Conservation (phyloP, 1,140 invertebrate species). For the Drosophila bifasciata region DNA sequence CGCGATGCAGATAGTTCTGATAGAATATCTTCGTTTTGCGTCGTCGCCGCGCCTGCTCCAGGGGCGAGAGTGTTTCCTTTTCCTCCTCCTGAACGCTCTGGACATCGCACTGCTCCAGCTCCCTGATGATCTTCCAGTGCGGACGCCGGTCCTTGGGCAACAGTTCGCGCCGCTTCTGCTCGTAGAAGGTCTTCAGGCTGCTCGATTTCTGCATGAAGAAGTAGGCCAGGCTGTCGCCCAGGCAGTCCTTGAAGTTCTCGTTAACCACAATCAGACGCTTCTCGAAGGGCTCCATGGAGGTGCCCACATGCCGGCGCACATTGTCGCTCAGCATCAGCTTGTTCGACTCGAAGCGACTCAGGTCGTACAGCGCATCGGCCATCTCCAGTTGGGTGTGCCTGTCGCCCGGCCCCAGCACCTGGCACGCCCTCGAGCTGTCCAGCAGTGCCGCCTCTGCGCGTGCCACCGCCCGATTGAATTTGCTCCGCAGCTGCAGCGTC, state of each 20-base stretch:
- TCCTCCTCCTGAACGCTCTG: constrained; percentile 52
- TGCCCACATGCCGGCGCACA: constrained; percentile 36
- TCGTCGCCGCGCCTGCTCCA: constrained; percentile 56
- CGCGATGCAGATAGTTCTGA: constrained; percentile 66
- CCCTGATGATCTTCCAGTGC: constrained; percentile 56
- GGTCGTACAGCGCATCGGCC: constrained; percentile 63
- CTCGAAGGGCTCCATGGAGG: constrained; percentile 44
- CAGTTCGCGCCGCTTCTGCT: constrained; percentile 8
- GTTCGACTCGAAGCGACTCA: constrained; percentile 71
- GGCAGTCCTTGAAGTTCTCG: constrained; percentile 63
- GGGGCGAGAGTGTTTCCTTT: constrained; percentile 48
- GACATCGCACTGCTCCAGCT: constrained; percentile 64
- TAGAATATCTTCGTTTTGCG: constrained; percentile 67
- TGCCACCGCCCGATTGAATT: constrained; percentile 48
- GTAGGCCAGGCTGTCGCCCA: constrained; percentile 46
- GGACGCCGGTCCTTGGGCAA: constrained; percentile 15
- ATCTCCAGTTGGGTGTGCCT: constrained; percentile 37
- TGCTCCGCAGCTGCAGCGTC: constrained; percentile 44
- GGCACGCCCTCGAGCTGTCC: constrained; percentile 23
- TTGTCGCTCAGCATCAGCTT: constrained; percentile 59
- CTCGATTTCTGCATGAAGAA: constrained; percentile 56
- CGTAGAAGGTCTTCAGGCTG: constrained; percentile 43
- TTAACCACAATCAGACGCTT: constrained; percentile 55
- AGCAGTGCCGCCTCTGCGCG: constrained; percentile 12
- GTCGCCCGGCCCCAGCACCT: background rate